Conservation (phyloP, 2,888 invertebrate species). For the Aproaerema taeniolella region DNA sequence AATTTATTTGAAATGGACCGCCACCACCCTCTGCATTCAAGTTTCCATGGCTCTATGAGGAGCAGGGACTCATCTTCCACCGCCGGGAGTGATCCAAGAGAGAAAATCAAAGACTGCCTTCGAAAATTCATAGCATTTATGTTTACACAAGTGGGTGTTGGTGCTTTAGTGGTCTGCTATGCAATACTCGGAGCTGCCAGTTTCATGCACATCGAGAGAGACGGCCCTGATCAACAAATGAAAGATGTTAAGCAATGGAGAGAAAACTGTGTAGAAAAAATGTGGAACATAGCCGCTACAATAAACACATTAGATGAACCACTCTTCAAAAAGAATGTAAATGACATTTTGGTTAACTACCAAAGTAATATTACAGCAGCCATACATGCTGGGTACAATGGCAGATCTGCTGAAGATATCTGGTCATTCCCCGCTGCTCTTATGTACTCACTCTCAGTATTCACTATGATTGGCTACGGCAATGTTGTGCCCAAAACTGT, state of each 20-base stretch:
- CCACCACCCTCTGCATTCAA: constrained; percentile 49
- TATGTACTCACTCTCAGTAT: constrained; percentile 92
- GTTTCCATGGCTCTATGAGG: constrained; percentile 78
- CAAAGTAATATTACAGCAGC: constrained; percentile 82
- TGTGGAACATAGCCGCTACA: constrained; percentile 83
- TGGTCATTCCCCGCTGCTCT: constrained; percentile 93
- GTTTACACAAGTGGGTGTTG: constrained; percentile 95
- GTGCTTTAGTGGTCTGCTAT: constrained; percentile 91
- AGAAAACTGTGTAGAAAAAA: constrained; percentile 75
- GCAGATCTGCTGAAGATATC: constrained; percentile 80
- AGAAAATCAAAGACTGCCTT: constrained; percentile 90
- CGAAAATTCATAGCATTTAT: constrained; percentile 92
- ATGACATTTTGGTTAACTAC: constrained; percentile 79
- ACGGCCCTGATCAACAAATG: constrained; percentile 68
- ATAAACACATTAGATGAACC: constrained; percentile 83
- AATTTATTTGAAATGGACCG: constrained; percentile 45
- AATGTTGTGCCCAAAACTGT: constrained; percentile 89
- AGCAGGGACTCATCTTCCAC: constrained; percentile 83
- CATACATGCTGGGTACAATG: constrained; percentile 85
- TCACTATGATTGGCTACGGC: constrained; percentile 95
- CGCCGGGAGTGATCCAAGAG: constrained; percentile 81
- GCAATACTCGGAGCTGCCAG: constrained; percentile 90
- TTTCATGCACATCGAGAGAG: constrained; percentile 87
- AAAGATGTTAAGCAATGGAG: constrained; percentile 73
- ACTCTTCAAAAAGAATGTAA: constrained; percentile 78